Conservation (phyloP, 2,888 invertebrate species). For the Aleiodes testaceus region DNA sequence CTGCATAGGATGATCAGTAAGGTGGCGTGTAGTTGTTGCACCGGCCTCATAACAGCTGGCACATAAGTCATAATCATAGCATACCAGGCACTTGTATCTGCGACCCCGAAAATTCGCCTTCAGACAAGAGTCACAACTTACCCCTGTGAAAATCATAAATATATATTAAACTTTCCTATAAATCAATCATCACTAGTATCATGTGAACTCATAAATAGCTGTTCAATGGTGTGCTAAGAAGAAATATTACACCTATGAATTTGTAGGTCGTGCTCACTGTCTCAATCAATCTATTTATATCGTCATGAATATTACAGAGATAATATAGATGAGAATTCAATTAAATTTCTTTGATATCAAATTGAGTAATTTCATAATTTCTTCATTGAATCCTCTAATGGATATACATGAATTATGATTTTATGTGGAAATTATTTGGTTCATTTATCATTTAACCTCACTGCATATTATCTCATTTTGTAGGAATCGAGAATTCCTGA, state of each 20-base stretch:
- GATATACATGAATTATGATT: too few species aligned
- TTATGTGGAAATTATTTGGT: not conserved
- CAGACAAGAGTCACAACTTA: conserved; percentile 99
- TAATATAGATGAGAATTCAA: not conserved
- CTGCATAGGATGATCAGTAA: conserved; percentile 98
- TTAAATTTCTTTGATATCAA: not conserved
- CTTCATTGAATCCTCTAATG: too few species aligned
- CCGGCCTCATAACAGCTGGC: conserved; percentile 95
- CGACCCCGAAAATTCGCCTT: conserved; percentile 98
- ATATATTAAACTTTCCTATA: not conserved
- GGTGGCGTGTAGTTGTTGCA: conserved; percentile 92
- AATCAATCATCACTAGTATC: too few species aligned
- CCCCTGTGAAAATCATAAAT: conserved; percentile 80
- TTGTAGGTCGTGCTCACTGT: conserved; percentile 50
- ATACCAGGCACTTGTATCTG: conserved; percentile 98
- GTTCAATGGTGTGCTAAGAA: not conserved
- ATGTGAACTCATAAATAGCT: too few species aligned
- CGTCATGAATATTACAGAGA: not conserved
- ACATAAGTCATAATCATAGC: conserved; percentile 99
- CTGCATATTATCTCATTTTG: not conserved
- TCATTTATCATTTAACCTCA: not conserved
- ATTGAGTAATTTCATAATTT: not conserved
- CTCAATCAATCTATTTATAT: conserved; percentile 53
- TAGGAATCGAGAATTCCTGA: not conserved
- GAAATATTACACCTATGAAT: not conserved